Percentiles rank a stretch among this genome's conserved stretches.
phyloP scores from a whole-genome alignment of 1,140 invertebrate species.

The Cyphomyrmex costatus region DNA sequence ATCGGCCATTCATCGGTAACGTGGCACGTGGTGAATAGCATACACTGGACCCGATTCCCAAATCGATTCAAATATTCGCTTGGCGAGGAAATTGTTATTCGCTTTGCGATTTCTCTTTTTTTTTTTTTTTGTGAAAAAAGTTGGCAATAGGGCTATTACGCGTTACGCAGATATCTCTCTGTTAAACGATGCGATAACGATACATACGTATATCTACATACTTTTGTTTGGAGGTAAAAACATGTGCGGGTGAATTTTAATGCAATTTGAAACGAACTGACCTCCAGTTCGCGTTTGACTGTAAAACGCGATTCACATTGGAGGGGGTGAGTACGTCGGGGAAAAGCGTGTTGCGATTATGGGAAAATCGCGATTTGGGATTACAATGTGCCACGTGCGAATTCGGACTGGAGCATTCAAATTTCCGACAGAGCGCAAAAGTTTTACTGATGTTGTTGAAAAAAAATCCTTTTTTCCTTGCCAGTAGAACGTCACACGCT shows the following conservation, averaged over 20 bases:
- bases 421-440: constrained; percentile 27
- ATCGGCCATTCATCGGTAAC: constrained; percentile 55
- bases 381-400: constrained; percentile 7
- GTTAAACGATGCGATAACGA: constrained; percentile 31
- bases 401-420: constrained; percentile 26
- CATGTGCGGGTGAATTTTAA: constrained; percentile 18
- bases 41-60: constrained; percentile 27
- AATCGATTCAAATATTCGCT: constrained; percentile 39
- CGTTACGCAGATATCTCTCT: not conserved
- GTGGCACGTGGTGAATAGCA: constrained; percentile 50
- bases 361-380: constrained; percentile 7
- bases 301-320: constrained; percentile 13
- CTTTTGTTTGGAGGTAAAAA: not conserved
- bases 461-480: not conserved
- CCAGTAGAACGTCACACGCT: not conserved
- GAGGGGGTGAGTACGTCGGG: not conserved
- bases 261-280: constrained; percentile 31
- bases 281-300: not conserved
- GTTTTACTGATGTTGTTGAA: constrained; percentile 6
- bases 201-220: not conserved
- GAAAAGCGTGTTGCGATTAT: constrained; percentile 15
- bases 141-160: constrained; percentile 7
- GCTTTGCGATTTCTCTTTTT: constrained; percentile 1
- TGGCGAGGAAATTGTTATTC: constrained; percentile 32
- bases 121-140: constrained; percentile 9